Conservation (phyloP, 1,140 invertebrate species). For the Anoplophora glabripennis region DNA sequence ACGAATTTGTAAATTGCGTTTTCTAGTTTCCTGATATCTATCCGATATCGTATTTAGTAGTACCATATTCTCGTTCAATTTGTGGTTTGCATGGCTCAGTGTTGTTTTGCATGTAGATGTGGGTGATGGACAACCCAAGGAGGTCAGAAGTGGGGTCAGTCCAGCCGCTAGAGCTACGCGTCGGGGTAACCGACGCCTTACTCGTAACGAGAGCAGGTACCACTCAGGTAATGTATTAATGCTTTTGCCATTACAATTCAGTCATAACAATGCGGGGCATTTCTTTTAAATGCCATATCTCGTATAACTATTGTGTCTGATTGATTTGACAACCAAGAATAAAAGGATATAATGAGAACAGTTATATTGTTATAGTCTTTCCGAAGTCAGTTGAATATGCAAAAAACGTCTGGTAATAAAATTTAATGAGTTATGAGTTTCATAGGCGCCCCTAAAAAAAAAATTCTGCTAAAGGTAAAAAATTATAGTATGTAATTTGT, state of each 20-base stretch:
- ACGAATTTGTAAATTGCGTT: not conserved
- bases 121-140: conserved; percentile 38
- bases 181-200: conserved; percentile 82
- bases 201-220: conserved; percentile 92
- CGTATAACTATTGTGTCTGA: too few species aligned
- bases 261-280: too few species aligned
- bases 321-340: too few species aligned
- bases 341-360: too few species aligned
- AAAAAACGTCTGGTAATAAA: too few species aligned
- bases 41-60: not conserved
- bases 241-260: not conserved
- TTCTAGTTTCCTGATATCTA: not conserved
- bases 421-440: too few species aligned
- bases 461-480: too few species aligned
- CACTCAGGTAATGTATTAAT: conserved; percentile 79
- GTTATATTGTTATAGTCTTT: too few species aligned
- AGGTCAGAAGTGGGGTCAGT: conserved; percentile 51
- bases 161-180: conserved; percentile 59
- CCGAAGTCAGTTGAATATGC: too few species aligned
- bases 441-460: too few species aligned
- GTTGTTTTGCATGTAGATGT: conserved; percentile 48
- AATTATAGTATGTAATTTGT: too few species aligned
- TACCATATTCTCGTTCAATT: conserved; percentile 11
- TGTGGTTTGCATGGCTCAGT: conserved; percentile 30
- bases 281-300: too few species aligned